Evolutionary conservation across 2,888 invertebrate species (phyloP).

Genomic region (Lycia hirtaria): DNA sequence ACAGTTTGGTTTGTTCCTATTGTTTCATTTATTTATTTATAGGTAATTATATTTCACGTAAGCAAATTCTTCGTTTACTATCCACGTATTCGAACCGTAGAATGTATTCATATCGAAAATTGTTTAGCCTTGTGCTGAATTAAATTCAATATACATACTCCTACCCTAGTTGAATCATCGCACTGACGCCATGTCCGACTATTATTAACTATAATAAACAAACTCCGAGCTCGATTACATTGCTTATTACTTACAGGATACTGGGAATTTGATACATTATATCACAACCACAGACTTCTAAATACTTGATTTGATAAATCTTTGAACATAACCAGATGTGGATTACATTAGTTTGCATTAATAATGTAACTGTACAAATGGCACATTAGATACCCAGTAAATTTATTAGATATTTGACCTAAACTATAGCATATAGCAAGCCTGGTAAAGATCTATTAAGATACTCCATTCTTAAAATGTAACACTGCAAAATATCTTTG

Average conservation of each 20-base stretch:
- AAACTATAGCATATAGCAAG: no score
- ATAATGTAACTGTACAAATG: no score
- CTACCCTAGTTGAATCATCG: conserved; percentile 52
- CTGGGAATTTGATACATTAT: conserved; percentile 10
- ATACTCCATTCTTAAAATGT: no score
- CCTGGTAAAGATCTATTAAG: no score
- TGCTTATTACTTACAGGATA: conserved; percentile 23
- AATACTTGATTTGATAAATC: no score
- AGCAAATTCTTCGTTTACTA: not conserved
- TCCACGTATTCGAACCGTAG: not conserved
- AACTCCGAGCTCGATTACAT: conserved; percentile 30
- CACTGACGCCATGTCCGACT: conserved; percentile 54
- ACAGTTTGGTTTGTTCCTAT: conserved; percentile 8
- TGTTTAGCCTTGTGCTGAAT: conserved; percentile 21
- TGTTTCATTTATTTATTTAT: not conserved
- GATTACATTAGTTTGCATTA: no score
- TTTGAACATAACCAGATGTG: no score
- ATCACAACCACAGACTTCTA: conserved; percentile 1
- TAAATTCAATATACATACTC: conserved; percentile 2
- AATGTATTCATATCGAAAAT: conserved; percentile 6
- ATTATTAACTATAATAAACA: conserved; percentile 52
- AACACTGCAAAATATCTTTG: no score
- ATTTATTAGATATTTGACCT: no score
- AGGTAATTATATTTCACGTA: not conserved
- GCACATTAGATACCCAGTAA: no score